Evolutionary conservation across 2,888 invertebrate species (phyloP), one percentile per base, ranked within the genome.

Genomic region (Ellobium chinense): DNA sequence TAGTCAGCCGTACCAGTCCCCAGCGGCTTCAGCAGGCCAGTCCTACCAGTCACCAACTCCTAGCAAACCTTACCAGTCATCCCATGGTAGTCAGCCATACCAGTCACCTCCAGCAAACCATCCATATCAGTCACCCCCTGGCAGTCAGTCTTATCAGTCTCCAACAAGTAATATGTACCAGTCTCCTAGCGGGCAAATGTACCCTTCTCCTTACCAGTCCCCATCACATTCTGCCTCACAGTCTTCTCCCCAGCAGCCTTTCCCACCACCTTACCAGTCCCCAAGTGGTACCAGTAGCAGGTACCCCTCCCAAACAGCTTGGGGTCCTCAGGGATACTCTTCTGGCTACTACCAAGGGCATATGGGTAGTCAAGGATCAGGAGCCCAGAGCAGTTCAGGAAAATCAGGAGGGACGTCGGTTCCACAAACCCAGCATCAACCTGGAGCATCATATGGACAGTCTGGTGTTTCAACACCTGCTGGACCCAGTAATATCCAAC

Each of bases 201-300:
- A 80, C 60, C 58, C 36, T 1, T 56, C 72, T 5, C 80, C 80
- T 1, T 74, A 80, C 54, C 74, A 80, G 21, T 73, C 80, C 5
- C 76, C 76, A n/a, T 36, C 62, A 1, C 70, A 54, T 12, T 34
- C 63, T 18, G 18, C 46, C 9, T 36, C 5, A 34, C 77, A 68
- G 18, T n/a, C 68, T 1, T 78, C 69, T 24, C 78, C 78, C 34
- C 72, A 73, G 14, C 78, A 78, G 34, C 31, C 54, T 12, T 70
- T 27, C 56, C 54, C 77, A 58, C 68, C 66, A 24, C 37, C 77
- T 9, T 77, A 77, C 60, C 68, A 54, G 29, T 62, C 78, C 14
- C 62, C 78, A 60, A 18, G 36, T 12, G 62, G 24, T n/a, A n/a
- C n/a, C 18, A 60, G 54, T 62, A 36, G 56, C 3, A 29, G 62